Percentiles rank a stretch among this genome's conserved stretches.
Evolutionary conservation across 2,888 invertebrate species (phyloP).

Genomic region (Drosophila paranaensis): DNA sequence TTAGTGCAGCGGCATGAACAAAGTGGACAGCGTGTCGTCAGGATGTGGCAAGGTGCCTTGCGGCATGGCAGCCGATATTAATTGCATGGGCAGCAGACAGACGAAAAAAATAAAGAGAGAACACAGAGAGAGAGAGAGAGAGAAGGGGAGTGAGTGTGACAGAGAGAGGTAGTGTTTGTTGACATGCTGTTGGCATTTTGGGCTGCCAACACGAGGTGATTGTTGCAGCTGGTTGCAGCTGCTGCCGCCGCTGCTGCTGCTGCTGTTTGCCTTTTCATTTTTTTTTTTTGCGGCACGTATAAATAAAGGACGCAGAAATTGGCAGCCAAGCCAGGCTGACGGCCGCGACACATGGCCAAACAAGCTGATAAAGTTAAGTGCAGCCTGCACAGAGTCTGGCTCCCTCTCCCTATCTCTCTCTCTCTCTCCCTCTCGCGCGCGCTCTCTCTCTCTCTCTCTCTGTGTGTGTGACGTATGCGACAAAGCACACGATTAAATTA

Average conservation of each 20-base stretch:
- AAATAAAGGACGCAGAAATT: slow-evolving; percentile 43
- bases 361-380: slow-evolving; percentile 76
- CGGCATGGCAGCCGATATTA: slow-evolving; percentile 56
- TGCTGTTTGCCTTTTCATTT: slow-evolving; percentile 16
- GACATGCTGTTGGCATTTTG: slow-evolving; percentile 53
- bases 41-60: slow-evolving; percentile 22
- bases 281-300: slow-evolving; percentile 50
- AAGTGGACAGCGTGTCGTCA: slow-evolving; percentile 18
- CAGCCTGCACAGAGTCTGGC: slow-evolving; percentile 47
- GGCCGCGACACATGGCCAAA: slow-evolving; percentile 63
- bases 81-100: slow-evolving; percentile 39
- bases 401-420: neutral
- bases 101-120: neutral
- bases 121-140: neutral
- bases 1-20: slow-evolving; percentile 45
- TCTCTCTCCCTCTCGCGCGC: slow-evolving; percentile 19
- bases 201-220: slow-evolving; percentile 21
- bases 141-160: neutral
- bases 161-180: slow-evolving; percentile 34
- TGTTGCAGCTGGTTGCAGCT: slow-evolving; percentile 11
- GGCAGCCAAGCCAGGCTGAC: slow-evolving; percentile 34
- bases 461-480: slow-evolving; percentile 58
- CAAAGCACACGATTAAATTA: slow-evolving; percentile 80
- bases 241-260: slow-evolving; percentile 13
- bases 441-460: slow-evolving; percentile 13